Conservation (phyloP, 2,888 invertebrate species). For the Glaucopsyche alexis region DNA sequence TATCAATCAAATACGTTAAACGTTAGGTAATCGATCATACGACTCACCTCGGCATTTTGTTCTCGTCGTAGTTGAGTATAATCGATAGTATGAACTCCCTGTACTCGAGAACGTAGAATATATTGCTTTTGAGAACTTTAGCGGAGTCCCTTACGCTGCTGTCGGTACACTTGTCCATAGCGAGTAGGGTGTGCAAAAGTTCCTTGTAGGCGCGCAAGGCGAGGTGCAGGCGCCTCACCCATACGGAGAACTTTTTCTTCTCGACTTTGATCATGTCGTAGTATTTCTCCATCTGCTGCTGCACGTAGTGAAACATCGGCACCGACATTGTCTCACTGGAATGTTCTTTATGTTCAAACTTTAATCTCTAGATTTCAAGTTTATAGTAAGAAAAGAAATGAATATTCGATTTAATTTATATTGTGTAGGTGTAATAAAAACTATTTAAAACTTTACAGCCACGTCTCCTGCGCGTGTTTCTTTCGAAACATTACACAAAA, state of each 20-base stretch:
- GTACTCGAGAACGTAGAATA: conserved; percentile 96
- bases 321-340: conserved; percentile 95
- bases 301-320: conserved; percentile 95
- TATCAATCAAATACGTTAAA: not conserved
- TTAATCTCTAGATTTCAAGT: no score
- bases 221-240: conserved; percentile 93
- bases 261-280: conserved; percentile 91
- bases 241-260: conserved; percentile 89
- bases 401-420: no score
- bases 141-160: conserved; percentile 87
- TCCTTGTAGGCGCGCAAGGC: conserved; percentile 90
- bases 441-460: no score
- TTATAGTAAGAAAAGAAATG: no score
- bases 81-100: conserved; percentile 92
- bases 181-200: conserved; percentile 88
- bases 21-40: conserved; percentile 1
- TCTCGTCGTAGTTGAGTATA: conserved; percentile 89
- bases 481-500: no score
- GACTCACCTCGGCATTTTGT: conserved; percentile 90
- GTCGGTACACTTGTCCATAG: conserved; percentile 89
- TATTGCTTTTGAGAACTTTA: conserved; percentile 92
- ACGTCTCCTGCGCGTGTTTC: no score
- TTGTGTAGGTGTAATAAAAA: no score
- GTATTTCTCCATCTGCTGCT: conserved; percentile 93
- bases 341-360: conserved; percentile 44